Conservation (phyloP, 2,797 vertebrate genomes). For the Sebastes wilsoni region DNA sequence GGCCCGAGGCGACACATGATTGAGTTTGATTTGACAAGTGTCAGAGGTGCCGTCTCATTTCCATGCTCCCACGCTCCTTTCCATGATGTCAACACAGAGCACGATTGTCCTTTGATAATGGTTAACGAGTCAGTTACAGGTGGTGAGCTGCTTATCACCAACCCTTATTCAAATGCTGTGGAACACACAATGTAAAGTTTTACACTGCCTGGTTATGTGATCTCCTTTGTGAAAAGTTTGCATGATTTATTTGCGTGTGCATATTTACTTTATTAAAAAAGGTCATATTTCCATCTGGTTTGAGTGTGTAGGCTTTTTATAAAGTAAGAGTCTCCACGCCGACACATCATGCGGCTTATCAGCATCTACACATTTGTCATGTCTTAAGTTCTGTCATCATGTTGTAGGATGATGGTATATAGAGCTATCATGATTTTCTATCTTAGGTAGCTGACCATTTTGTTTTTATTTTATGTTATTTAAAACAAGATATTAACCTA, state of each 20-base stretch:
- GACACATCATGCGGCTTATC: background rate
- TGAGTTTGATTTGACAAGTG: conserved; percentile 39
- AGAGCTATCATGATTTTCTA: no score
- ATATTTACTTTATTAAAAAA: conserved; percentile 26
- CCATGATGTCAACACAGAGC: conserved; percentile 28
- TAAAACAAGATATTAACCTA: background rate
- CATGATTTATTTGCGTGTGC: conserved; percentile 18
- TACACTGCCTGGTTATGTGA: conserved; percentile 1
- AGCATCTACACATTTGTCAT: background rate
- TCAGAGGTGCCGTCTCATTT: conserved; percentile 30
- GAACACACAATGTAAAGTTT: background rate
- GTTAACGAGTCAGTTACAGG: conserved; percentile 47
- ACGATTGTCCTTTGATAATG: conserved; percentile 40
- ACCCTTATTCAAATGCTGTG: conserved; percentile 42
- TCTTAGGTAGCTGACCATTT: background rate
- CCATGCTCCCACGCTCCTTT: conserved; percentile 30
- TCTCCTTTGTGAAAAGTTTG: conserved; percentile 1
- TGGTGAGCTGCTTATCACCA: conserved; percentile 22
- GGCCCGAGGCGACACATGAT: conserved; percentile 8
- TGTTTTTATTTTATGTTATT: background rate
- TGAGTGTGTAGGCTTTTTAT: conserved; percentile 23
- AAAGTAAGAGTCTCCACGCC: background rate
- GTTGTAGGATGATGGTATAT: background rate
- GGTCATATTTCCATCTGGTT: conserved; percentile 52
- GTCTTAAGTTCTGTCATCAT: background rate